A percentile compares a stretch with the other conserved stretches of the same genome.
Conservation (phyloP, 2,888 invertebrate genomes). For the Hymenopus coronatus region DNA sequence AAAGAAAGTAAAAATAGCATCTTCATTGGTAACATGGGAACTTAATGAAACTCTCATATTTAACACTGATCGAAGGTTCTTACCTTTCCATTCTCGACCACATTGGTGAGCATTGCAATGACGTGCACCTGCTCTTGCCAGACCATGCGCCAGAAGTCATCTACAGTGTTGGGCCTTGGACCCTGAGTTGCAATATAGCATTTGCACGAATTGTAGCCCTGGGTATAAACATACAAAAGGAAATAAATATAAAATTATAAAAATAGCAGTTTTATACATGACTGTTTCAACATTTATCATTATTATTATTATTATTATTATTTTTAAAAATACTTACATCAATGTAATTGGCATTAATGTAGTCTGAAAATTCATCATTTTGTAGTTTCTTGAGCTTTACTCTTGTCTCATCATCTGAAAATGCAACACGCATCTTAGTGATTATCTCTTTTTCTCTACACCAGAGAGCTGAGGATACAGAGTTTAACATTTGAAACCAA, state of each 20-base stretch:
- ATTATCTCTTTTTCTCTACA: background rate
- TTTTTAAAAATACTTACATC: slow-evolving; percentile 43
- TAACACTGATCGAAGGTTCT: no score
- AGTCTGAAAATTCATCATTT: slow-evolving; percentile 48
- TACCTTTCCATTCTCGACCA: slow-evolving; percentile 50
- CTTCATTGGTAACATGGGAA: no score
- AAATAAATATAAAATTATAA: background rate
- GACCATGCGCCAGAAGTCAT: slow-evolving; percentile 51
- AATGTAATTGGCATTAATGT: slow-evolving; percentile 55
- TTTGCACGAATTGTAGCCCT: slow-evolving; percentile 40
- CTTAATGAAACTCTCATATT: no score
- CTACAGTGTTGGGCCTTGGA: slow-evolving; percentile 44
- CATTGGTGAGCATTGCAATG: slow-evolving; percentile 53
- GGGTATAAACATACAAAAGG: slow-evolving; percentile 14
- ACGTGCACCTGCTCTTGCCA: slow-evolving; percentile 52
- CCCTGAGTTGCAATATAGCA: slow-evolving; percentile 47
- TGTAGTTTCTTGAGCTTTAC: slow-evolving; percentile 47
- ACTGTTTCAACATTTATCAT: background rate
- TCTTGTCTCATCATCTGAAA: slow-evolving; percentile 52
- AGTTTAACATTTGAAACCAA: background rate
- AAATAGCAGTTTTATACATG: background rate
- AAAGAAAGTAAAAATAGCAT: no score
- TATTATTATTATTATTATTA: background rate
- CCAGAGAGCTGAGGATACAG: no score
- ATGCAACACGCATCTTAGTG: background rate